phyloP scores from a whole-genome alignment of 2,888 invertebrate genomes.

The Polyploca ridens region DNA sequence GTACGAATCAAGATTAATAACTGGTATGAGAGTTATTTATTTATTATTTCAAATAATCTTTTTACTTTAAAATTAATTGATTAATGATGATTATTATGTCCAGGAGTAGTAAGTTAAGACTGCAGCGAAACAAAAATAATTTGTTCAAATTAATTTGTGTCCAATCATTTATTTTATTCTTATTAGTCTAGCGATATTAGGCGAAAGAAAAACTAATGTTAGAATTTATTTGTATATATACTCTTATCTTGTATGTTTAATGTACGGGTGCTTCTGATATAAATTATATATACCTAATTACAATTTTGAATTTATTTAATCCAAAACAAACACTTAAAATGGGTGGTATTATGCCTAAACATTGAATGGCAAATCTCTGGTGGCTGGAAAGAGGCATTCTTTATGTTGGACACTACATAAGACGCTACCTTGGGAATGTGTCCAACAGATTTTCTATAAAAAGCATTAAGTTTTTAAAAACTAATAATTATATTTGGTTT shows the following conservation, averaged over 20 bases:
- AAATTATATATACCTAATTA: constrained; percentile 12
- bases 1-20: not conserved
- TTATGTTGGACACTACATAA: too few relatives aligned
- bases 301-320: not conserved
- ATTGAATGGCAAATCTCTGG: too few relatives aligned
- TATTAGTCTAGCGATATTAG: not conserved
- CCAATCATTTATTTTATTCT: constrained; percentile 3
- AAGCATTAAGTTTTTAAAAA: too few relatives aligned
- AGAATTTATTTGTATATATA: not conserved
- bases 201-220: not conserved
- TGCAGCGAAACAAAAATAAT: not conserved
- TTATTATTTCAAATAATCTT: not conserved
- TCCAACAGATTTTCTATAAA: too few relatives aligned
- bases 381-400: too few relatives aligned
- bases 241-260: constrained; percentile 6
- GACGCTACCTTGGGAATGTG: too few relatives aligned
- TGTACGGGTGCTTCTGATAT: constrained; percentile 36
- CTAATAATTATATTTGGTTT: too few relatives aligned
- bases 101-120: not conserved
- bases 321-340: not conserved
- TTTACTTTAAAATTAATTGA: not conserved
- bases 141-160: not conserved
- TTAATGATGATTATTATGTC: not conserved
- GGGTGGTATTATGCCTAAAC: too few relatives aligned
- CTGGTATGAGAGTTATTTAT: constrained; percentile 1